These are phyloP conservation scores for Drosophila melanogaster DNA, from an alignment of 1,140 invertebrate genomes.

Conservation along the genomic window Release_6_plus_ISO1_MT NT_033777.3:8245501-8246000, in stretches of 20 bases:
- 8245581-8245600: conserved; percentile 71
- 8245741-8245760: background rate
- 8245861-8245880: too few species aligned
- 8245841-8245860: too few species aligned
- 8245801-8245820: too few species aligned
- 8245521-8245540: conserved; percentile 37
- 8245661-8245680: conserved; percentile 69
- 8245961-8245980: background rate
- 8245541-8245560: conserved; percentile 57
- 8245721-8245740: too few species aligned
- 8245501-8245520: conserved; percentile 87
- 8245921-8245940: background rate
- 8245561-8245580: conserved; percentile 55
- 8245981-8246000: background rate
- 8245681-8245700: conserved; percentile 60
- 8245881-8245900: background rate
- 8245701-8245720: conserved; percentile 2
- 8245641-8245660: conserved; percentile 46
- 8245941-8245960: background rate
- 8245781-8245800: too few species aligned
- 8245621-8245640: conserved; percentile 29
- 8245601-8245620: conserved; percentile 68
- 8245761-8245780: too few species aligned
- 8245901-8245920: background rate
- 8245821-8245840: too few species aligned